Conservation (phyloP, 2,797 vertebrate species). For the Chelidonichthys spinosus region DNA sequence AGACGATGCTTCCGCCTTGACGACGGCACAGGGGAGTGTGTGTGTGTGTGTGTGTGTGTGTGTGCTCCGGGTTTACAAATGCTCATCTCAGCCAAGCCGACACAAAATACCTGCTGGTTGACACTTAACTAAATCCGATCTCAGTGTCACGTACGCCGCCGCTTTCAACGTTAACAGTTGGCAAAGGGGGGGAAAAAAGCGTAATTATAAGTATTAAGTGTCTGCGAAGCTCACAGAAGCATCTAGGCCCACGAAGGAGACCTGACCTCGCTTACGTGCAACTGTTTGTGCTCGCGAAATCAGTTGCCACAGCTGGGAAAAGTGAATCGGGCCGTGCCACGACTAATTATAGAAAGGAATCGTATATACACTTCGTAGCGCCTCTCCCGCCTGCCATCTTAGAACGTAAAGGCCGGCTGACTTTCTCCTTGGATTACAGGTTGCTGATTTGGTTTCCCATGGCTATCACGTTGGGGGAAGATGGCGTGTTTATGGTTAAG, state of each 20-base stretch:
- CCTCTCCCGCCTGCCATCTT: conserved; percentile 45
- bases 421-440: conserved; percentile 68
- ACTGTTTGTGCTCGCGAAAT: conserved; percentile 55
- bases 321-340: conserved; percentile 56
- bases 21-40: conserved; percentile 14
- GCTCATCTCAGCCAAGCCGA: conserved; percentile 42
- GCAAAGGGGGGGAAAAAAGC: conserved; percentile 12
- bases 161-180: conserved; percentile 19
- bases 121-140: conserved; percentile 39
- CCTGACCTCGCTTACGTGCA: conserved; percentile 22
- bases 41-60: not conserved
- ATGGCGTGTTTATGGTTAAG: conserved; percentile 61
- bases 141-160: not conserved
- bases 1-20: conserved; percentile 59
- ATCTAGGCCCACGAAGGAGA: conserved; percentile 24
- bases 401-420: conserved; percentile 61
- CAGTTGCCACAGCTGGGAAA: conserved; percentile 55
- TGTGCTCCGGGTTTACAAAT: conserved; percentile 1
- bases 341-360: conserved; percentile 77
- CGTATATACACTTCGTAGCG: conserved; percentile 59
- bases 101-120: conserved; percentile 28
- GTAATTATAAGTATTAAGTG: not conserved
- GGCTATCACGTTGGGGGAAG: conserved; percentile 51
- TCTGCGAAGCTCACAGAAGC: not conserved
- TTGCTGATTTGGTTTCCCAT: conserved; percentile 78